phyloP scores from a whole-genome alignment of 1,140 invertebrate species.

The Pseudomyrmex sp. region DNA sequence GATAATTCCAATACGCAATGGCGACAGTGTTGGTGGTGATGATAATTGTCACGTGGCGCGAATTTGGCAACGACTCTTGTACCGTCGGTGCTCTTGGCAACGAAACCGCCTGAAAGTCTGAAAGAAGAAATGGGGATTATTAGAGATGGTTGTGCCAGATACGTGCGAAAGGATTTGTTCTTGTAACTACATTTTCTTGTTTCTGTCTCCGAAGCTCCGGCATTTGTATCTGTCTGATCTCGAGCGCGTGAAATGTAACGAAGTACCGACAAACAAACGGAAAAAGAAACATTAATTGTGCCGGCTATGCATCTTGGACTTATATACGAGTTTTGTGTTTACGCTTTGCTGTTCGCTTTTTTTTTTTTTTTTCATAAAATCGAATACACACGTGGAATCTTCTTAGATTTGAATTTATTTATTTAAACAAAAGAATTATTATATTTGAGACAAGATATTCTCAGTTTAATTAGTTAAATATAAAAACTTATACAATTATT shows the following conservation, averaged over 20 bases:
- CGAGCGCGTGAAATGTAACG: background rate
- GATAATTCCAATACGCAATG: background rate
- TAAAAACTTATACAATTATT: no score
- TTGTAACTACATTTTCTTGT: background rate
- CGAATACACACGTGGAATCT: no score
- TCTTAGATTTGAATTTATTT: no score
- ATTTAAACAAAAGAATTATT: no score
- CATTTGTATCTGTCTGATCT: conserved; percentile 5
- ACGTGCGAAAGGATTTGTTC: background rate
- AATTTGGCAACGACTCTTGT: conserved; percentile 39
- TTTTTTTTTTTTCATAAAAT: no score
- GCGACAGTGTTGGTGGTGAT: background rate
- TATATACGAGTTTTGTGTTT: background rate
- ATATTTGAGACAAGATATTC: no score
- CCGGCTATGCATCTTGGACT: conserved; percentile 3
- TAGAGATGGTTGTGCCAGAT: conserved; percentile 7
- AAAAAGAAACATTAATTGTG: background rate
- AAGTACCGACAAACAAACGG: background rate
- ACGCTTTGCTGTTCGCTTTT: background rate
- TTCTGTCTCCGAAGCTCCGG: background rate
- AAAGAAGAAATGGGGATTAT: background rate
- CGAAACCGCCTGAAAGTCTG: background rate
- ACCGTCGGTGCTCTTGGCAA: conserved; percentile 27
- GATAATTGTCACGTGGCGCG: conserved; percentile 11
- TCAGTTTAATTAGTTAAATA: no score